These are phyloP conservation scores for Pollimyrus isidori DNA, from an alignment of 2,113 vertebrate species.

Conservation along the genomic window DNA sequence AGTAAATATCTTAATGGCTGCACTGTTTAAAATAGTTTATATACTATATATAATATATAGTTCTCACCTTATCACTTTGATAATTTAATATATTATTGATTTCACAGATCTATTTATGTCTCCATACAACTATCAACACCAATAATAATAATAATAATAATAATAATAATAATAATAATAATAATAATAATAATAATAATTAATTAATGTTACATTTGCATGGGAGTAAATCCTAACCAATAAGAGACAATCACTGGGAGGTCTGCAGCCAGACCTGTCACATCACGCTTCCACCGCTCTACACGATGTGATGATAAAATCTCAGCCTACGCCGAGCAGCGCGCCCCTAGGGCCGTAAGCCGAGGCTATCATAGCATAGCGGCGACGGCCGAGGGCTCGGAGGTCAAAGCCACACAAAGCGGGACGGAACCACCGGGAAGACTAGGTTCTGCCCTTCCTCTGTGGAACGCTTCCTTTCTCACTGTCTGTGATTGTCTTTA, in stretches of 20 bases:
- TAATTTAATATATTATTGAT: neutral
- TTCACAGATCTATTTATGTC: neutral
- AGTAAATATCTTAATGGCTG: neutral
- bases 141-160: neutral
- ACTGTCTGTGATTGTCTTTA: neutral
- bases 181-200: neutral
- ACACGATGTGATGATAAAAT: slow-evolving; percentile 28
- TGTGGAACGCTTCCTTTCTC: neutral
- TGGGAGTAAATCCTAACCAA: slow-evolving; percentile 5
- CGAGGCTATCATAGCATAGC: neutral
- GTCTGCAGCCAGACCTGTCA: slow-evolving; percentile 25
- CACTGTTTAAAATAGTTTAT: neutral
- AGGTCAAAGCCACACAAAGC: neutral
- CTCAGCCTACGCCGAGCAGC: slow-evolving; percentile 13
- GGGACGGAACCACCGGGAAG: neutral
- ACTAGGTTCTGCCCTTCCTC: neutral
- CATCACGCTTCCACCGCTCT: slow-evolving; percentile 26
- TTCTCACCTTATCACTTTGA: neutral
- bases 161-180: too few species aligned
- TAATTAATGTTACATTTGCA: neutral
- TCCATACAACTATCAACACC: neutral
- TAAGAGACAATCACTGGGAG: neutral
- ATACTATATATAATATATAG: neutral
- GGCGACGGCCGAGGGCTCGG: neutral
- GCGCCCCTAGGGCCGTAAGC: slow-evolving; percentile 22